Conservation (phyloP, 2,888 invertebrate genomes). For the Chrysotoxum bicinctum region DNA sequence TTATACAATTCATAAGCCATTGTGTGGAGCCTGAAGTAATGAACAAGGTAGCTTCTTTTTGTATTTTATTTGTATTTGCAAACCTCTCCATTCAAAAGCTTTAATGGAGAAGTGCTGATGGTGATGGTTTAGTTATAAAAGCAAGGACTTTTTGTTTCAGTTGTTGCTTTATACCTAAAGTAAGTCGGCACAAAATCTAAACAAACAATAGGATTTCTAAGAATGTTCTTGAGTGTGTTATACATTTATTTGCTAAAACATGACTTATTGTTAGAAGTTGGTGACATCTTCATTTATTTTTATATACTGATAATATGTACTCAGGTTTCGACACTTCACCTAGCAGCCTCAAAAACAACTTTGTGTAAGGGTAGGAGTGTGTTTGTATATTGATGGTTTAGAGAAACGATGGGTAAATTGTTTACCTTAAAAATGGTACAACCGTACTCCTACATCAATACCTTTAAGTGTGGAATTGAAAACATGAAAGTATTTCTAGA, state of each 20-base stretch:
- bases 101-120: conserved; percentile 1
- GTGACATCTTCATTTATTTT: too few relatives aligned
- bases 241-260: neutral
- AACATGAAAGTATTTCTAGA: too few relatives aligned
- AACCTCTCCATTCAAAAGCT: conserved; percentile 33
- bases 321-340: too few relatives aligned
- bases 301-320: too few relatives aligned
- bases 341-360: too few relatives aligned
- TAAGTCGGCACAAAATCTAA: conserved; percentile 15
- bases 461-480: too few relatives aligned
- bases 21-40: conserved; percentile 48
- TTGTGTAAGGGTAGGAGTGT: too few relatives aligned
- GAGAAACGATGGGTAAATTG: too few relatives aligned
- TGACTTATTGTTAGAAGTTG: too few relatives aligned
- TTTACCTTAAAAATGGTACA: too few relatives aligned
- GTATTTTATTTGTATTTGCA: conserved; percentile 25
- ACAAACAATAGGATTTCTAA: conserved; percentile 7
- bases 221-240: neutral
- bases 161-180: conserved; percentile 1
- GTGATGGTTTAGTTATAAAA: conserved; percentile 31
- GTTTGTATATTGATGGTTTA: too few relatives aligned
- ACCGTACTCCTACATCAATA: too few relatives aligned
- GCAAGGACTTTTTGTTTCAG: conserved; percentile 10
- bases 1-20: conserved; percentile 64
- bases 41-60: conserved; percentile 39